phyloP scores from a whole-genome alignment of 1,140 invertebrate species.

The Conus betulinus region DNA sequence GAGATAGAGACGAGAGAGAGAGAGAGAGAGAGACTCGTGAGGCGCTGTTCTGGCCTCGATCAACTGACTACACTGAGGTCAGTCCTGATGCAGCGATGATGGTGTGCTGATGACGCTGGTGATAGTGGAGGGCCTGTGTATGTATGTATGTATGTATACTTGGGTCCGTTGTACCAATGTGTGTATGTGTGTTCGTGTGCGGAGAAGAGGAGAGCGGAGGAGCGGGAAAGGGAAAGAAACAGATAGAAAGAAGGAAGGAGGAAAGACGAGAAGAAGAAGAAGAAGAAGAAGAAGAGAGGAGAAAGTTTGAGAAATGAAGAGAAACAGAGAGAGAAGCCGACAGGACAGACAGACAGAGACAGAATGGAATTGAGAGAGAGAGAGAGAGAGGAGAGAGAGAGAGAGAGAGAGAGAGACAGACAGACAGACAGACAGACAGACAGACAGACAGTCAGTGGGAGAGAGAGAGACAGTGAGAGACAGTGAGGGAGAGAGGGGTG shows the following conservation, averaged over 20 bases:
- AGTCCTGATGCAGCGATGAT: neutral
- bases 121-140: neutral
- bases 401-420: constrained; percentile 22
- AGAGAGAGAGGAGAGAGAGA: neutral
- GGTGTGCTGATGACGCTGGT: neutral
- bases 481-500: neutral
- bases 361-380: neutral
- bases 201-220: too few species aligned
- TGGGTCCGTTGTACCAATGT: neutral
- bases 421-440: neutral
- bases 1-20: neutral
- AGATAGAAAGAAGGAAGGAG: too few species aligned
- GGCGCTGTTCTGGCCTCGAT: neutral
- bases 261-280: too few species aligned
- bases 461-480: constrained; percentile 12
- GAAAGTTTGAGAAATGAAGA: too few species aligned
- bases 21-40: neutral
- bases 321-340: too few species aligned
- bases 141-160: neutral
- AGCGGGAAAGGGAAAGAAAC: too few species aligned
- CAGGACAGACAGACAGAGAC: neutral
- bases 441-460: neutral
- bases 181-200: too few species aligned
- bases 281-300: too few species aligned
- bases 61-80: too few species aligned